Evolutionary conservation across 2,113 vertebrate species (phyloP).

Genomic region (Syrmaticus mikado): DNA sequence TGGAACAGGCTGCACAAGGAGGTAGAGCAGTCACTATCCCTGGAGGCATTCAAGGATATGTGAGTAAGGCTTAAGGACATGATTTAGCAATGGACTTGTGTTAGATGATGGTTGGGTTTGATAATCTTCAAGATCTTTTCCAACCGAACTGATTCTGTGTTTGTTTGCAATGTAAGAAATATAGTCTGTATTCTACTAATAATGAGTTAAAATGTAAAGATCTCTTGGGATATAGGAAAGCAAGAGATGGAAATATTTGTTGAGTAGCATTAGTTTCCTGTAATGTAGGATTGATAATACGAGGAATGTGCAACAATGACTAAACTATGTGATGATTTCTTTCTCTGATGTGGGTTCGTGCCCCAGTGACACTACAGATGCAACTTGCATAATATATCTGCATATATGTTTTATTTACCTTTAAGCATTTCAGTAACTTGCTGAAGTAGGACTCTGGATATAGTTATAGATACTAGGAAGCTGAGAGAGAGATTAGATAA

Average conservation of each 20-base stretch:
- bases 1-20: not conserved
- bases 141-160: not conserved
- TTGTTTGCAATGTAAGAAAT: not conserved
- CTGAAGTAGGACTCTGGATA: not conserved
- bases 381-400: not conserved
- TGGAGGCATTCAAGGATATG: not conserved
- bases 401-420: not conserved
- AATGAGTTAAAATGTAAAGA: not conserved
- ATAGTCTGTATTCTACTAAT: not conserved
- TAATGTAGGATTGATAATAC: no score
- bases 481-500: not conserved
- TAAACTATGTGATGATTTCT: not conserved
- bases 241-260: not conserved
- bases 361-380: not conserved
- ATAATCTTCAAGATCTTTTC: not conserved
- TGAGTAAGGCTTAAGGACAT: not conserved
- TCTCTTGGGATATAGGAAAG: not conserved
- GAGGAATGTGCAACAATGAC: not conserved
- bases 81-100: not conserved
- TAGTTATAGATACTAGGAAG: not conserved
- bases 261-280: not conserved
- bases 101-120: not conserved
- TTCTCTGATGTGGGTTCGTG: not conserved
- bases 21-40: not conserved
- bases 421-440: not conserved